Evolutionary conservation across 2,888 invertebrate genomes (phyloP).

Genomic region (Cephalotes varians): DNA sequence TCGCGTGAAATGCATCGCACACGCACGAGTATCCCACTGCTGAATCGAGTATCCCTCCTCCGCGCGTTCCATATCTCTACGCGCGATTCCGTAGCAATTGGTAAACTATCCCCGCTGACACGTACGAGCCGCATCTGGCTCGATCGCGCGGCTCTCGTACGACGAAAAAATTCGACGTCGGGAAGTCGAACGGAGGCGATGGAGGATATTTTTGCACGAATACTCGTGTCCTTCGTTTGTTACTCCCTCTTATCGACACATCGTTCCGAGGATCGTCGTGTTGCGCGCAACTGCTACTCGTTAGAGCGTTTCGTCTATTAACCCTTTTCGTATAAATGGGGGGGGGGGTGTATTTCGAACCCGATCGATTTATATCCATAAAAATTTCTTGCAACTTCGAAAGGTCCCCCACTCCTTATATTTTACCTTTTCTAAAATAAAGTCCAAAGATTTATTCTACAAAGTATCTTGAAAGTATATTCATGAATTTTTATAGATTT

Average conservation of each 20-base stretch:
- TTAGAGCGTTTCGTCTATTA: too few relatives aligned
- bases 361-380: too few relatives aligned
- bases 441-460: too few relatives aligned
- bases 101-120: slow-evolving; percentile 66
- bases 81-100: slow-evolving; percentile 69
- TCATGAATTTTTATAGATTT: too few relatives aligned
- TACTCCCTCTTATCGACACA: background rate
- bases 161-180: background rate
- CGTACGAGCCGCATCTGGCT: slow-evolving; percentile 70
- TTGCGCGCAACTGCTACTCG: background rate
- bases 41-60: slow-evolving; percentile 15
- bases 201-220: slow-evolving; percentile 28
- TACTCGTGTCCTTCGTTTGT: background rate
- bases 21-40: slow-evolving; percentile 14
- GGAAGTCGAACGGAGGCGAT: slow-evolving; percentile 2
- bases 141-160: slow-evolving; percentile 51
- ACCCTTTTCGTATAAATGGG: too few relatives aligned
- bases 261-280: background rate
- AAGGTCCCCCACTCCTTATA: too few relatives aligned
- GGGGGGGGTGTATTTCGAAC: too few relatives aligned
- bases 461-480: too few relatives aligned
- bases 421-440: too few relatives aligned
- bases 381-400: too few relatives aligned
- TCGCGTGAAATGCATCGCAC: slow-evolving; percentile 65
- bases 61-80: slow-evolving; percentile 57